These are phyloP conservation scores for Sminthurides aquaticus DNA, from an alignment of 2,888 invertebrate genomes.

Conservation along the genomic window DNA sequence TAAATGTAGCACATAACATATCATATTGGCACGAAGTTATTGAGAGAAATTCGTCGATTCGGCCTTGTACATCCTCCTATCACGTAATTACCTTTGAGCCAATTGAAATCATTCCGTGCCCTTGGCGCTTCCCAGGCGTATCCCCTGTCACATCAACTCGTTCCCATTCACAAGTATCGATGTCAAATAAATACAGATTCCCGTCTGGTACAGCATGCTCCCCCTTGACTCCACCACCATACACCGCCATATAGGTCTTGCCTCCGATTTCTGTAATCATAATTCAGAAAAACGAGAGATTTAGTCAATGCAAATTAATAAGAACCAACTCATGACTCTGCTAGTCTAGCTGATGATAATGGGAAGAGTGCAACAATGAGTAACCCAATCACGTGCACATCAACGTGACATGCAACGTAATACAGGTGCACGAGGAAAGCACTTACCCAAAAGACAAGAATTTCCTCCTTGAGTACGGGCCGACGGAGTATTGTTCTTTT, in stretches of 20 bases:
- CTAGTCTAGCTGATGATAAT: neutral
- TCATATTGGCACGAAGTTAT: too few relatives aligned
- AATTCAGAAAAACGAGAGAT: neutral
- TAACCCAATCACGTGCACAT: too few relatives aligned
- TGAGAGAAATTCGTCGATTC: too few relatives aligned
- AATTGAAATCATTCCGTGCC: constrained; percentile 29
- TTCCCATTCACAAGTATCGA: constrained; percentile 22
- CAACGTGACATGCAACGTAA: too few relatives aligned
- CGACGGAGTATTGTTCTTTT: neutral
- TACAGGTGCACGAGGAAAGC: too few relatives aligned
- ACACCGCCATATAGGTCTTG: constrained; percentile 24
- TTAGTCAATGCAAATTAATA: neutral
- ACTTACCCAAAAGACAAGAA: constrained; percentile 17
- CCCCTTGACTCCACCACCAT: constrained; percentile 31
- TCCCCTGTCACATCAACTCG: constrained; percentile 20
- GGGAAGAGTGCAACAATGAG: too few relatives aligned
- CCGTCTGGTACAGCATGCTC: constrained; percentile 33
- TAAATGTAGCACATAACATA: neutral
- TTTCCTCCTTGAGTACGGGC: constrained; percentile 24
- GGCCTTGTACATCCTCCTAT: too few relatives aligned
- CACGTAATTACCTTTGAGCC: constrained; percentile 30
- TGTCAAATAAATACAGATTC: constrained; percentile 28
- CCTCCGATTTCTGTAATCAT: constrained; percentile 18
- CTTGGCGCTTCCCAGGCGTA: constrained; percentile 29
- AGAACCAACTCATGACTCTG: neutral